phyloP scores from a whole-genome alignment of 37 sponge, comb jelly and placozoan species.

The Halichondria panicea region DNA sequence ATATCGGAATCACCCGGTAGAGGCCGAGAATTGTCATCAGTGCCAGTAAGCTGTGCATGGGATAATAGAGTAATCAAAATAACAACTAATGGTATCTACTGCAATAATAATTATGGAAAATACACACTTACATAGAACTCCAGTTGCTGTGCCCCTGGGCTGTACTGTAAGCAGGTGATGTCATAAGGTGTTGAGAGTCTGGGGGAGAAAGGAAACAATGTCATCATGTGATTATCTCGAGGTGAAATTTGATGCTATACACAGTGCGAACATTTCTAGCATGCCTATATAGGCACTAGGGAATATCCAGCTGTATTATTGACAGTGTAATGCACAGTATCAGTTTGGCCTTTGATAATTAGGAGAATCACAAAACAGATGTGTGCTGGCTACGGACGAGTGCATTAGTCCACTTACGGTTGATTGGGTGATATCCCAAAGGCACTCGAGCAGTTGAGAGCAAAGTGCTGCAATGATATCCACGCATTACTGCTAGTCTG shows the following conservation, averaged over 20 bases:
- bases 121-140: too few species aligned
- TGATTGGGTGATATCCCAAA: conserved; percentile 7
- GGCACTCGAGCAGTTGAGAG: conserved; percentile 2
- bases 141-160: background rate
- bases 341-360: too few species aligned
- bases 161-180: conserved; percentile 1
- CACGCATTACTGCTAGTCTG: background rate
- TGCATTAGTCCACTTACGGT: conserved; percentile 5
- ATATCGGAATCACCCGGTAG: background rate
- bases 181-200: background rate
- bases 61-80: too few species aligned
- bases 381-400: too few species aligned
- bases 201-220: background rate
- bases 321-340: too few species aligned
- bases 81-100: too few species aligned
- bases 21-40: background rate
- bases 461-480: conserved; percentile 27
- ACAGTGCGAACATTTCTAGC: too few species aligned
- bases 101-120: too few species aligned
- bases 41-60: conserved; percentile 5
- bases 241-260: background rate
- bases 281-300: too few species aligned
- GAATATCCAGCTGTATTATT: too few species aligned
- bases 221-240: too few species aligned
- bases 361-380: background rate